Percentiles rank a stretch among this genome's conserved stretches.
These are phyloP conservation scores for Stichodactyla mertensii DNA, from an alignment of 64 coral and sea anemone genomes.

Conservation along the genomic window DNA sequence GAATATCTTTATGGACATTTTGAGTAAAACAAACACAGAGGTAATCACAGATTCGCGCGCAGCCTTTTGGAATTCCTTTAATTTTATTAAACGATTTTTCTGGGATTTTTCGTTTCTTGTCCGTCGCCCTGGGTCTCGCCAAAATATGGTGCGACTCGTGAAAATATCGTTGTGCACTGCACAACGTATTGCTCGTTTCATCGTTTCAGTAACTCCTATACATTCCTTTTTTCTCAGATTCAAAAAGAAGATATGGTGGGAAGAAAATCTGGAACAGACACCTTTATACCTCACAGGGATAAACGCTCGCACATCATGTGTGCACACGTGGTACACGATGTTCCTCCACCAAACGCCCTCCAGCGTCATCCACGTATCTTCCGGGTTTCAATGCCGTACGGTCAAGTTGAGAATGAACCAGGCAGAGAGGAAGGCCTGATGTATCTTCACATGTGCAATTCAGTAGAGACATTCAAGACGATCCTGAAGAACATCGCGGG, in stretches of 20 bases:
- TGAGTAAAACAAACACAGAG: no score
- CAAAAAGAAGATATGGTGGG: conserved; percentile 64
- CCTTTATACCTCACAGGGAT: conserved; percentile 45
- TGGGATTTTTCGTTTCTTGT: no score
- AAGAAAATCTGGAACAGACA: conserved; percentile 43
- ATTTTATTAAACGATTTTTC: no score
- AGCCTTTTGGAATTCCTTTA: no score
- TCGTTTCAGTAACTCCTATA: no score
- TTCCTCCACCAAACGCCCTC: conserved; percentile 36
- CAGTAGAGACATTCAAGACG: conserved; percentile 40
- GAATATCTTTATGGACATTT: no score
- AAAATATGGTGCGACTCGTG: no score
- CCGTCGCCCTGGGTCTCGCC: no score
- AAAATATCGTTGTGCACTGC: no score
- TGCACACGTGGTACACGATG: conserved; percentile 48
- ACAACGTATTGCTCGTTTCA: no score
- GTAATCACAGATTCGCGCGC: no score
- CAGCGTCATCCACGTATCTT: conserved; percentile 43
- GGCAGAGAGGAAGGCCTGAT: conserved; percentile 52
- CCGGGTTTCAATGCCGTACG: conserved; percentile 68
- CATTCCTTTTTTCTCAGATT: conserved; percentile 14
- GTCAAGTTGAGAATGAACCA: conserved; percentile 20
- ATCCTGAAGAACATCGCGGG: conserved; percentile 65
- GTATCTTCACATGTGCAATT: conserved; percentile 69
- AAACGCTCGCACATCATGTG: conserved; percentile 41